Conservation (phyloP, 2,113 vertebrate genomes). For the Manacus vitellinus region DNA sequence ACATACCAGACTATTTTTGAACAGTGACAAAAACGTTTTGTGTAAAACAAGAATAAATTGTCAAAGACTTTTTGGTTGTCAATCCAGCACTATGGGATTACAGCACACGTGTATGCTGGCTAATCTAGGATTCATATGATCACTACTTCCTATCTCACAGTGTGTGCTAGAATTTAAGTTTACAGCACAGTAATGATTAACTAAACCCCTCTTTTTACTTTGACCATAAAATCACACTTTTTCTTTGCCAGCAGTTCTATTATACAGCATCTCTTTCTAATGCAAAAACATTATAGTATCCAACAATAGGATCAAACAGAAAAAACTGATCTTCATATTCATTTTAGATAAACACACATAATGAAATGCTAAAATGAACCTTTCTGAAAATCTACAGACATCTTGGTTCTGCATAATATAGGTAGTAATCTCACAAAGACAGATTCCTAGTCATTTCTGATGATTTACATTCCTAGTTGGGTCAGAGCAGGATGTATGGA, state of each 20-base stretch:
- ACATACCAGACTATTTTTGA: neutral
- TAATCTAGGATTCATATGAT: neutral
- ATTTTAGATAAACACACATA: neutral
- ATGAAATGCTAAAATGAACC: neutral
- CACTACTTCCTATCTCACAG: neutral
- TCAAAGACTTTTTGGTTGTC: neutral
- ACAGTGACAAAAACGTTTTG: neutral
- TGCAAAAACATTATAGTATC: neutral
- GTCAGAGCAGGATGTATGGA: neutral
- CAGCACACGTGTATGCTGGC: neutral
- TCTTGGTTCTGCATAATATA: neutral
- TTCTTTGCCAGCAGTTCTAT: neutral
- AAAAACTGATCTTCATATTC: neutral
- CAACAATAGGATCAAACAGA: neutral
- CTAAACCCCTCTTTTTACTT: neutral
- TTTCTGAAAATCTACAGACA: neutral
- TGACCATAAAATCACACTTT: neutral
- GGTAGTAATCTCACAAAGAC: neutral
- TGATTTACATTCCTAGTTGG: neutral
- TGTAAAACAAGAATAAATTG: neutral
- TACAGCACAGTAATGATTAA: neutral
- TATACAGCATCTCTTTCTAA: neutral
- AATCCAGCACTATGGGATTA: neutral
- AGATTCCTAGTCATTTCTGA: neutral
- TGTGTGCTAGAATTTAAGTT: neutral